Evolutionary conservation across 2,888 invertebrate genomes (phyloP), one percentile per base, ranked within the genome.

Genomic region (Epistrophella euchroma): DNA sequence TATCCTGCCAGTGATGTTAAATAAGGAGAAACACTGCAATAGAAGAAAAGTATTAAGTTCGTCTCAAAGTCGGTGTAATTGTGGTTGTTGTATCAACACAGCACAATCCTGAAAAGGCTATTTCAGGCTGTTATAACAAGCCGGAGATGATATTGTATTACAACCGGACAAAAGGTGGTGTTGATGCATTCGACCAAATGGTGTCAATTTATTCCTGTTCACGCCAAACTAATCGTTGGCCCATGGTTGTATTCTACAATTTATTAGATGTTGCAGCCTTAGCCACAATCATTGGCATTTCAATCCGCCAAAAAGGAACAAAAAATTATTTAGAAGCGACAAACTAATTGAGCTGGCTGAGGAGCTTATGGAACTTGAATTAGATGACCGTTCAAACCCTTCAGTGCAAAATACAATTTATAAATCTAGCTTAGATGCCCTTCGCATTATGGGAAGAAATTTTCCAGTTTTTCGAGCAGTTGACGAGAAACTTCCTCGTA

Each of bases 251-350:
- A 35, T 52, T 70, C 13, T 56, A 28, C 28, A 71, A 71, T 56
- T 40, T 71, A 40, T 28, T 71, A 71, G 43, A 71, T 56, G 55
- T n/a, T 35, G 56, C 70, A 55, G 71, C 56, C 56, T 17, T 56
- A 9, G 35, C 35, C n/a, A 56, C 56, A 35, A n/a, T 56, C 4
- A 35, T 52, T 6, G 19, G 0, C 58, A 62, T 28, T 55, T 55
- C 10, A 28, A 55, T 55, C 55, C 43, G 17, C 45, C 45, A n/a
- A 47, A 1, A 45, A 45, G 37, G 15, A 64, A 47, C n/a, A 64
- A 17, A 60, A 37, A n/a, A 40, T 40, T 37, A 60, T 60, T 60
- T 40, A 60, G 60, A 60, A 60, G 22, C 4, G 37, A 60, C 19
- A 58, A 58, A 58, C 2, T 37, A 37, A 22, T 60, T 40, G 19